Percentiles rank a stretch among this genome's conserved stretches.
Conservation (phyloP, 2,113 vertebrate species). For the Hypocryptadius cinnamomeus region DNA sequence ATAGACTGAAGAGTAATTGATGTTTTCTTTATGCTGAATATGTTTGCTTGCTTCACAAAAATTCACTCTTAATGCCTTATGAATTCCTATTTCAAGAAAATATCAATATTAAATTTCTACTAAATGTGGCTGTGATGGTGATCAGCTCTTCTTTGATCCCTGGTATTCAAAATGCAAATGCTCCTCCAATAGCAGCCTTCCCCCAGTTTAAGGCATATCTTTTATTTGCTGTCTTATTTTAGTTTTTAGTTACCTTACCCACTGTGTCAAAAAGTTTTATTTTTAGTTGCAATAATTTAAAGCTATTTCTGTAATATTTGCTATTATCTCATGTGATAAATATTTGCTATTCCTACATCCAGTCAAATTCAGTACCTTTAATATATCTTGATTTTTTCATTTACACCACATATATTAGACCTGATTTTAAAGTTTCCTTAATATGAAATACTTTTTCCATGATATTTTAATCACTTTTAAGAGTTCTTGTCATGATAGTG, state of each 20-base stretch:
- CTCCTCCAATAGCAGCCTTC: background rate
- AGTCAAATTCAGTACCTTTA: background rate
- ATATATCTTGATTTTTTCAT: background rate
- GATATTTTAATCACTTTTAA: background rate
- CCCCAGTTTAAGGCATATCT: background rate
- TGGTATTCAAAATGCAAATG: background rate
- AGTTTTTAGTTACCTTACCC: background rate
- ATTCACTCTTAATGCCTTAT: background rate
- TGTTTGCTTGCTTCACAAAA: background rate
- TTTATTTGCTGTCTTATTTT: background rate
- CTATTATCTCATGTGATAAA: background rate
- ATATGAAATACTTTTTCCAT: background rate
- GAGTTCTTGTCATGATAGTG: background rate
- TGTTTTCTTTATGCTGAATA: background rate
- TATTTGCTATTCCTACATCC: background rate
- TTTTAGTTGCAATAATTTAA: background rate
- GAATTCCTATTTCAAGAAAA: background rate
- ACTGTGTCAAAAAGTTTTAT: background rate
- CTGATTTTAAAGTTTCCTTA: background rate
- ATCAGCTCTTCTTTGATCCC: background rate
- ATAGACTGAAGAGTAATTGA: background rate
- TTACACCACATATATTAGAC: background rate
- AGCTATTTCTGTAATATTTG: background rate
- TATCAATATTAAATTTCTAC: background rate
- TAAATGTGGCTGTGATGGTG: background rate